Evolutionary conservation across 1,140 invertebrate species (phyloP).

Genomic region (Zophobas morio): DNA sequence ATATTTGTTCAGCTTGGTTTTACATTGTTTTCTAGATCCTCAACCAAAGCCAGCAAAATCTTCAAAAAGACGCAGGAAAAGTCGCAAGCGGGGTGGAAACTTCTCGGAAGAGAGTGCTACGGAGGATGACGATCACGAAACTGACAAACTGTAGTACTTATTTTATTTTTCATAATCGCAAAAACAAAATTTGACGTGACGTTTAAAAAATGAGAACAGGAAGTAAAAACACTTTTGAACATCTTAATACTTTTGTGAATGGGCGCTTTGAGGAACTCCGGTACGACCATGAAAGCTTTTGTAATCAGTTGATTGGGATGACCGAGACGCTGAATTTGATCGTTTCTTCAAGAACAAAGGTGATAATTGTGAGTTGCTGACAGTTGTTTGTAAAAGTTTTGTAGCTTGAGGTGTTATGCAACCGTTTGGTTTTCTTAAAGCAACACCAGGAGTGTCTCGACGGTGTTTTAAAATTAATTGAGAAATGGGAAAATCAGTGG

Average conservation of each 20-base stretch:
- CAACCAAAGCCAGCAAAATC: too few species aligned
- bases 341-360: slow-evolving; percentile 2
- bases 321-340: background rate
- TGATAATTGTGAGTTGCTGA: slow-evolving; percentile 1
- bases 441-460: background rate
- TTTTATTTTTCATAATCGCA: background rate
- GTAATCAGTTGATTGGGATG: background rate
- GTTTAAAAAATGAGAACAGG: background rate
- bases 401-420: background rate
- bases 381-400: background rate
- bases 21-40: too few species aligned
- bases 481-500: slow-evolving; percentile 6
- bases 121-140: background rate
- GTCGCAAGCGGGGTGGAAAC: too few species aligned
- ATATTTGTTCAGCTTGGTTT: background rate
- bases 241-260: slow-evolving; percentile 4
- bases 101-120: background rate
- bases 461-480: background rate
- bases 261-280: background rate
- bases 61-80: too few species aligned
- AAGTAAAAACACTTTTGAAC: background rate
- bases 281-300: slow-evolving; percentile 4
- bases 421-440: background rate
- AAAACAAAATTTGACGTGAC: slow-evolving; percentile 18
- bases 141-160: background rate